Conservation (phyloP, 2,113 vertebrate genomes). For the Embiotoca jacksoni region DNA sequence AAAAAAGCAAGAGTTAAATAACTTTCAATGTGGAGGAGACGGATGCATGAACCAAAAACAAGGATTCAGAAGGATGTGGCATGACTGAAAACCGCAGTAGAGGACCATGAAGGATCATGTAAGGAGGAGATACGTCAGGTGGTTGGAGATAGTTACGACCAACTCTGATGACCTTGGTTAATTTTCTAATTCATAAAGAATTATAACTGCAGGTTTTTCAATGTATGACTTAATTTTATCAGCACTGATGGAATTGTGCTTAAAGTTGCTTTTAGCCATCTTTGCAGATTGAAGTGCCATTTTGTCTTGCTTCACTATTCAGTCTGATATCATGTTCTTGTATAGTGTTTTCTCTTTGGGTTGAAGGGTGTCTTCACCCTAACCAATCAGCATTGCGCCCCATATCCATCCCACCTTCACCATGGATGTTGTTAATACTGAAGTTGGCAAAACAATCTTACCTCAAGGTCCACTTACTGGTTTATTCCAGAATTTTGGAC, state of each 20-base stretch:
- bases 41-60: background rate
- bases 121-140: background rate
- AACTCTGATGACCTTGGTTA: background rate
- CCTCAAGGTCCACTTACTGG: background rate
- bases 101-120: background rate
- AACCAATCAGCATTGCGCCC: too few species aligned
- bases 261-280: too few species aligned
- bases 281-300: too few species aligned
- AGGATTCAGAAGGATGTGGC: background rate
- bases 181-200: background rate
- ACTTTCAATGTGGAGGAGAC: background rate
- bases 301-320: too few species aligned
- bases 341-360: too few species aligned
- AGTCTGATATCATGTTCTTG: too few species aligned
- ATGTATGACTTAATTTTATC: too few species aligned
- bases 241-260: too few species aligned
- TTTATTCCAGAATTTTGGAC: background rate
- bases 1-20: background rate
- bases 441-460: background rate
- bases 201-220: too few species aligned
- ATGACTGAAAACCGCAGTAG: background rate
- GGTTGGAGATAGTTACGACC: background rate
- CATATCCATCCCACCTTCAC: too few species aligned
- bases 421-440: too few species aligned
- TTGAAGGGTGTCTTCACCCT: too few species aligned